Evolutionary conservation across 2,888 invertebrate species (phyloP).

Genomic region (Chironomus riparius): DNA sequence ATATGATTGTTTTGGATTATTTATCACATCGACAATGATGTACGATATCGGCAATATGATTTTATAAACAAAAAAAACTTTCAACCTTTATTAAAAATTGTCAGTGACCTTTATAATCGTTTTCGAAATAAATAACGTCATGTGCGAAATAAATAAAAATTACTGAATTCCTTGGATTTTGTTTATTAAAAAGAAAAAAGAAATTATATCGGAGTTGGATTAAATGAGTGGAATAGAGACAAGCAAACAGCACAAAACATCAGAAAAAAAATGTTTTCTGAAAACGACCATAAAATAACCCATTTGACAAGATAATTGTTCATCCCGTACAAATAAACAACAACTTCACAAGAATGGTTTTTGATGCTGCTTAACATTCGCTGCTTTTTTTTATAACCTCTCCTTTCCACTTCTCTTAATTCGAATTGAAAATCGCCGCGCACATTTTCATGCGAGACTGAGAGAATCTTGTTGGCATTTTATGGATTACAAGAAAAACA

Average conservation of each 20-base stretch:
- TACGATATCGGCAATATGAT: too few relatives aligned
- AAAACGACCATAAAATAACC: constrained; percentile 18
- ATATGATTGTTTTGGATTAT: too few relatives aligned
- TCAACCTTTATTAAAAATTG: not conserved
- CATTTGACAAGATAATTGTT: constrained; percentile 18
- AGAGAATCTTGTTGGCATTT: not conserved
- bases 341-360: constrained; percentile 16
- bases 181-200: not conserved
- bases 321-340: constrained; percentile 5
- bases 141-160: not conserved
- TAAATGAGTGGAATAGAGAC: not conserved
- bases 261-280: constrained; percentile 1
- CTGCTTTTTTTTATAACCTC: not conserved
- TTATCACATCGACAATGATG: too few relatives aligned
- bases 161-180: not conserved
- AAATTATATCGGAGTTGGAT: not conserved
- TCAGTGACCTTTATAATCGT: not conserved
- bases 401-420: not conserved
- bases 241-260: not conserved
- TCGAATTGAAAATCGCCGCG: not conserved
- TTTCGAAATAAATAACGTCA: not conserved
- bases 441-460: not conserved
- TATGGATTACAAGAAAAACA: constrained; percentile 2
- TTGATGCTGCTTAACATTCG: constrained; percentile 4
- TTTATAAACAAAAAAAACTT: not conserved